Conservation (phyloP, 2,113 vertebrate species). For the Hyperoodon ampullatus region DNA sequence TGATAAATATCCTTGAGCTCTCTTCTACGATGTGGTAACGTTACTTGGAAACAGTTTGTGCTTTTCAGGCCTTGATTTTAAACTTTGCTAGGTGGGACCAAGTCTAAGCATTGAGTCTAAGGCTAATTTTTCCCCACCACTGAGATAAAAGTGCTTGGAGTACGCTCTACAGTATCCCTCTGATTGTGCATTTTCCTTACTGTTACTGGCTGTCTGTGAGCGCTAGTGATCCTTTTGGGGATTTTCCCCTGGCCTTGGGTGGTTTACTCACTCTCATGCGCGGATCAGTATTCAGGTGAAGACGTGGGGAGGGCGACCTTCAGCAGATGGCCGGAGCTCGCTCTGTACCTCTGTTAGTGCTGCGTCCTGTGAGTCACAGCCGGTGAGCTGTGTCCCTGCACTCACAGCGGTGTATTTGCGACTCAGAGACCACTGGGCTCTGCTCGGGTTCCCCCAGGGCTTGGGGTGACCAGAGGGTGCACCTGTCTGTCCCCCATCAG, state of each 20-base stretch:
- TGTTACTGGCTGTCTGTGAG: background rate
- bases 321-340: background rate
- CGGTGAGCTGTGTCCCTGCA: background rate
- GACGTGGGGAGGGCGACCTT: accelerated
- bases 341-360: background rate
- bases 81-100: background rate
- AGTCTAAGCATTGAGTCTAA: background rate
- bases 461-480: too few species aligned
- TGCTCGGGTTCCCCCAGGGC: too few species aligned
- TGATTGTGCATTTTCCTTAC: background rate
- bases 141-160: accelerated
- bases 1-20: background rate
- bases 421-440: background rate
- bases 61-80: background rate
- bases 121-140: background rate
- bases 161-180: accelerated
- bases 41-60: background rate
- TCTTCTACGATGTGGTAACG: background rate
- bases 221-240: background rate
- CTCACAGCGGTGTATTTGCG: background rate
- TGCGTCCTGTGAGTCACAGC: background rate
- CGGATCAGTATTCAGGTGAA: background rate
- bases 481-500: background rate
- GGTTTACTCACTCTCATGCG: accelerated
- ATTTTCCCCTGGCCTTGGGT: background rate